These are phyloP conservation scores for Semnornis frantzii DNA, from an alignment of 2,113 vertebrate species.

Conservation along the genomic window DNA sequence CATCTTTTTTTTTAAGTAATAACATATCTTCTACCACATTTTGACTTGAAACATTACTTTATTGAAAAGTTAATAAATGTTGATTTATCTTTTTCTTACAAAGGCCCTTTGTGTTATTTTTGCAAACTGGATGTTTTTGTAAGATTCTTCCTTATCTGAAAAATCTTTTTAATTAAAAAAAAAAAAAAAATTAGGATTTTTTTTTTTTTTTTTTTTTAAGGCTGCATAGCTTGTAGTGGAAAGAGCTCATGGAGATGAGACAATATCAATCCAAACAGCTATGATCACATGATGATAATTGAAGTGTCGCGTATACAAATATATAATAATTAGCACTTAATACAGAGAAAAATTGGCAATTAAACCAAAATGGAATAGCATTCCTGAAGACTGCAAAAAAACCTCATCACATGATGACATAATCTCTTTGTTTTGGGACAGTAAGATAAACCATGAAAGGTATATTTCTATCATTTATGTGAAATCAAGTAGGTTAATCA, in stretches of 20 bases:
- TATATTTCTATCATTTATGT: slow-evolving; percentile 66
- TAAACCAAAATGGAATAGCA: not conserved
- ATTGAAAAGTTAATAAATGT: not conserved
- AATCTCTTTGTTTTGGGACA: slow-evolving; percentile 28
- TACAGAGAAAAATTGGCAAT: slow-evolving; percentile 47
- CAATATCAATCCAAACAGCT: not conserved
- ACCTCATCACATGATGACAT: not conserved
- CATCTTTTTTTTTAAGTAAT: not conserved
- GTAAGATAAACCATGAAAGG: slow-evolving; percentile 34
- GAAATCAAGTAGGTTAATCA: slow-evolving; percentile 73
- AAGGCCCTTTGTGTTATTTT: not conserved
- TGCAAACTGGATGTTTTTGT: not conserved
- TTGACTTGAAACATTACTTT: not conserved
- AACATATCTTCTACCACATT: not conserved
- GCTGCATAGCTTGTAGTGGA: not conserved
- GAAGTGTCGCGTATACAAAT: slow-evolving; percentile 38
- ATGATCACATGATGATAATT: slow-evolving; percentile 38
- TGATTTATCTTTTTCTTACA: not conserved
- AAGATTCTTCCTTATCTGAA: not conserved
- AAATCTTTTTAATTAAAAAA: not conserved
- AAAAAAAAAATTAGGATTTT: not conserved
- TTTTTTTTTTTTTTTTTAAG: not conserved
- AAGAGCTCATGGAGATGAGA: not conserved
- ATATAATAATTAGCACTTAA: slow-evolving; percentile 62
- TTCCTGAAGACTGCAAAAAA: not conserved